phyloP scores from a whole-genome alignment of 2,888 invertebrate genomes.

The Onchidella celtica region DNA sequence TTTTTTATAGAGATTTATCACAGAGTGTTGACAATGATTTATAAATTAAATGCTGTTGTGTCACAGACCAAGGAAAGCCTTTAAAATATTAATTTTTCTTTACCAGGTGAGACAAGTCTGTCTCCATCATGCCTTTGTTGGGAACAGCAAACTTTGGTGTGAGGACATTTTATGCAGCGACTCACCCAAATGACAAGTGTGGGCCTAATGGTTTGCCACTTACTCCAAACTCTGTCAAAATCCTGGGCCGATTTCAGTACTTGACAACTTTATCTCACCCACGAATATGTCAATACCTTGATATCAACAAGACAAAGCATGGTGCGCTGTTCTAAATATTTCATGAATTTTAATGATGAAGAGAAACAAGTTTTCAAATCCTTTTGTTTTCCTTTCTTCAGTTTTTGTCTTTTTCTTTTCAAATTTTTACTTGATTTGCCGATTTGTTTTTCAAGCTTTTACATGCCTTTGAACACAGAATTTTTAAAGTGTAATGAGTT shows the following conservation, averaged over 20 bases:
- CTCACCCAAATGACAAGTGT: conserved; percentile 88
- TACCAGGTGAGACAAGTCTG: too few species aligned
- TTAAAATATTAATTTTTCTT: too few species aligned
- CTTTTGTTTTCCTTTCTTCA: too few species aligned
- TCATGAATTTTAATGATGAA: too few species aligned
- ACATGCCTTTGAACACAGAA: too few species aligned
- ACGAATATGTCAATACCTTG: conserved; percentile 93
- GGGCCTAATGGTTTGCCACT: conserved; percentile 97
- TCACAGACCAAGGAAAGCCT: neutral
- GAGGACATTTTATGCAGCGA: conserved; percentile 93
- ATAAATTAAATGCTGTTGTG: too few species aligned
- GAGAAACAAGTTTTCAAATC: too few species aligned
- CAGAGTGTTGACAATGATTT: neutral
- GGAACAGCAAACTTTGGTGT: conserved; percentile 86
- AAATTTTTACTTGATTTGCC: too few species aligned
- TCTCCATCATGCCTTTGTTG: conserved; percentile 69
- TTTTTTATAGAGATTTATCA: too few species aligned
- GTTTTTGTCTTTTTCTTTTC: too few species aligned
- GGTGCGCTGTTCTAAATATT: conserved; percentile 83
- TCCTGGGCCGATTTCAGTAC: conserved; percentile 92
- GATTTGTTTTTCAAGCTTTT: too few species aligned
- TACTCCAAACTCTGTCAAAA: conserved; percentile 97
- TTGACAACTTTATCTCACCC: conserved; percentile 88
- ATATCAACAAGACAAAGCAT: conserved; percentile 95
- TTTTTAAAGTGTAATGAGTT: too few species aligned